Base-by-base conservation (phyloP, 2,113 vertebrate species). In the Chrysochloris asiatica region DNA sequence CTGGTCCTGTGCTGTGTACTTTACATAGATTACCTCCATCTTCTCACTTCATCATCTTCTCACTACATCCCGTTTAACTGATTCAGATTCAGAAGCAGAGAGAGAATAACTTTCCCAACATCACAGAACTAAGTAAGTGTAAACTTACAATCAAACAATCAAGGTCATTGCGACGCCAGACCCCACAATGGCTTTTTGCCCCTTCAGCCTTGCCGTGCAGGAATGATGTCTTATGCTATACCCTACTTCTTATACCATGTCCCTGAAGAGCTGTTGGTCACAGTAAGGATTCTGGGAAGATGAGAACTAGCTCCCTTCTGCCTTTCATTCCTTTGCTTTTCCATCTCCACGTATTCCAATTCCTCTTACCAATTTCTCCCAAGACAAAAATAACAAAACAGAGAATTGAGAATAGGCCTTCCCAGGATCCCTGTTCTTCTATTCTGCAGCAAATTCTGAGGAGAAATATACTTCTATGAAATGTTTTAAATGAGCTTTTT, bases 1-100 rank as follows among this genome's bases (percentile, higher is more conserved):
- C 76, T 30, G 56, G 41, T 19, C 11, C 61, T n/a, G 22, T n/a
- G n/a, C 47, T 19, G 0, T 2, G 28, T 45, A 4, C 45, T 63
- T 76, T 69, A 61, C 24, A 3, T 4, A 24, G 16, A 76, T 56
- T 22, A 71, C 54, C 54, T 56, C 54, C 54, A 56, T 22, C 54
- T 56, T 14, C 48, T 56, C 56, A 78, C 3, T 86, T 59, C 11
- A 33, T n/a, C 69, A 30, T 69, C 73, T 83, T n/a, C 30, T 52
- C 41, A 48, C 50, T 48, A 48, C 22, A n/a, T 33, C 14, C 6
- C 8, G 16, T 41, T 69, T 77, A 36, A 93, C 38, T 56, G 78
- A 91, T 7, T n/a, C 73, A 50, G 54, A 67, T 69, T 82, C 75
- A 36, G 47, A 79, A 85, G 22, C 50, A 86, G 43, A 91, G 72